Evolutionary conservation across 2,797 vertebrate genomes (phyloP), one percentile per base, ranked within the genome.

Genomic region (Podargus strigoides): DNA sequence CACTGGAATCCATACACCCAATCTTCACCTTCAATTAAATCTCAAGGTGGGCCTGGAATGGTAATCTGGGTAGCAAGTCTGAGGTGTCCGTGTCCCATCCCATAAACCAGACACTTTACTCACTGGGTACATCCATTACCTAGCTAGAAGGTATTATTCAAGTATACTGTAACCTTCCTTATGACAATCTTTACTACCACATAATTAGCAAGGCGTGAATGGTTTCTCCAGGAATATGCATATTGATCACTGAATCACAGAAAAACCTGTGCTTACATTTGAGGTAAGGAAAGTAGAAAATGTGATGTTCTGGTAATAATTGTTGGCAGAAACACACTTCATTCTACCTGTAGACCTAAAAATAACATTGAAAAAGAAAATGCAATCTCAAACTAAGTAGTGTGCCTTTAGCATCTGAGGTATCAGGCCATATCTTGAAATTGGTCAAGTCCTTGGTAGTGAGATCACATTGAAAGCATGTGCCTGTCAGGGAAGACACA

Each of bases 1-100:
- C 9, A 18, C 59, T 55, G 60, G 56, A 87, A 87, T 80, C 68
- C 89, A 83, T 34, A 39, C 32, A 53, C 69, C 76, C 17, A 39
- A 39, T 52, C 41, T 68, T 92, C 70, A 91, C 72, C 88, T 87
- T 84, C 74, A 64, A 58, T 92, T 81, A 88, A 88, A 95, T 83
- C 88, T 92, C 58, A 88, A 84, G 69, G 85, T 88, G 59, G 62
- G 23, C n/a, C 34, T 74, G 36, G 50, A 81, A 90, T 47, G n/a
- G 50, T 24, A 59, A 75, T 52, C 69, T 41, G 70, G 63, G 42
- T 84, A 86, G 85, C 30, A 86, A 91, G 66, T 56, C 66, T 47
- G 83, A 58, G 50, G 50, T 79, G 47, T 19, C 87, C 44, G n/a
- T 47, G 39, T 36, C 76, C 58, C 73, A 60, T 50, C 46, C 77